Base-by-base conservation (phyloP, 2,113 vertebrate species). In the Pundamilia nyererei region DNA sequence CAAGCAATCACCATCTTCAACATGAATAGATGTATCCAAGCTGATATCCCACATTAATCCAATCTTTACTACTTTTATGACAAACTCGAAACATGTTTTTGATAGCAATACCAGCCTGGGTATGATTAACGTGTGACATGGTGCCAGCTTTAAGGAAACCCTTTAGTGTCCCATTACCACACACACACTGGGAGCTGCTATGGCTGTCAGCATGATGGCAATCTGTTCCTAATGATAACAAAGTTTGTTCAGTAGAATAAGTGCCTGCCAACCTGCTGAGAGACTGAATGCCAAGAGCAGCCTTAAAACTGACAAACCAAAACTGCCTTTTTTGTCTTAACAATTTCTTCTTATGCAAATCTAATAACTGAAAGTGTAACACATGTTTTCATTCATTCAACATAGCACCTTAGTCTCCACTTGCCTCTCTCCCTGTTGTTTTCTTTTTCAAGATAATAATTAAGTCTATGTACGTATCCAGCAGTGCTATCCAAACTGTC, bases 201-300 rank as follows among this genome's bases (percentile, higher is more conserved):
- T 9, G 29, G 40, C 51, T 49, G 72, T 53, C 82, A 82, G 19
- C 26, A 2, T 70, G 14, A 65, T 12, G 1, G 19, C 62, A 86
- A 62, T 89, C 68, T 84, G 90, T 47, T 87, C 9, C 65, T 40
- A 4, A 81, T 91, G 91, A 94, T 93, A 90, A 91, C 53, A 35
- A 79, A 55, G n/a, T 24, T 9, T 14, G 17, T 10, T 10, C 5
- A 14, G 17, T 7, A 26, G n/a, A 84, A 60, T 45, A 60, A 56
- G 17, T 14, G 7, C 5, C 0, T 29, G 19, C 14, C 51, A 84
- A 35, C 12, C n/a, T 35, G 17, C 14, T 35, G 3, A n/a, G n/a
- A 62, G 33, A 26, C 10, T n/a, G 17, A 35, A 53, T 6, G 12
- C 6, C 45, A 9, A 49, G n/a, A 47, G 54, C 9, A 68, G 38